Conservation (phyloP, 2,797 vertebrate species). For the Huso huso region DNA sequence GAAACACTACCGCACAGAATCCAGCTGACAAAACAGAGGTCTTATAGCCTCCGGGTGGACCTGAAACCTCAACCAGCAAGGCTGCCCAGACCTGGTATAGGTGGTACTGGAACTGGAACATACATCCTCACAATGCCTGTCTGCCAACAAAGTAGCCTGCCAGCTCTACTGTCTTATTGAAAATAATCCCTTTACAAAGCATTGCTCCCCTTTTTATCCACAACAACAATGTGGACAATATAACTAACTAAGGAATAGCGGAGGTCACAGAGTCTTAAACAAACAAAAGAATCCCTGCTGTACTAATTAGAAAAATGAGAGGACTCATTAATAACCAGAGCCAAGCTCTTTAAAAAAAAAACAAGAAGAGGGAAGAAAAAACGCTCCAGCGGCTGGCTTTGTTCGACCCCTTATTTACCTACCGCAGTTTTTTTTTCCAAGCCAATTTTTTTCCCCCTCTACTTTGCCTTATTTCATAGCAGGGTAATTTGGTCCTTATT, state of each 20-base stretch:
- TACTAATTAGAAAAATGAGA: constrained; percentile 70
- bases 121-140: background rate
- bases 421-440: constrained; percentile 52
- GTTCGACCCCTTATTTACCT: constrained; percentile 65
- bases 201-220: background rate
- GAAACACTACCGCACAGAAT: background rate
- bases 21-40: background rate
- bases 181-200: background rate
- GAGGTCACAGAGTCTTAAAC: constrained; percentile 18
- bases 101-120: background rate
- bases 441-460: constrained; percentile 26
- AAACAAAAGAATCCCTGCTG: constrained; percentile 69
- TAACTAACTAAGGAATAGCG: background rate
- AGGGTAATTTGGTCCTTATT: constrained; percentile 22
- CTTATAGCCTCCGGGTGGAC: background rate
- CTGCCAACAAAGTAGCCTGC: background rate
- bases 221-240: background rate
- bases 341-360: constrained; percentile 30
- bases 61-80: background rate
- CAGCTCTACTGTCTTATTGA: background rate
- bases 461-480: constrained; percentile 19
- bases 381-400: constrained; percentile 54
- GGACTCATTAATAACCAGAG: constrained; percentile 53
- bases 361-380: constrained; percentile 46
- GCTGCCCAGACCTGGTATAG: background rate